Percentiles rank a stretch among this genome's conserved stretches.
These are phyloP conservation scores for Phymastichus coffea DNA, from an alignment of 1,140 invertebrate species.

Conservation along the genomic window DNA sequence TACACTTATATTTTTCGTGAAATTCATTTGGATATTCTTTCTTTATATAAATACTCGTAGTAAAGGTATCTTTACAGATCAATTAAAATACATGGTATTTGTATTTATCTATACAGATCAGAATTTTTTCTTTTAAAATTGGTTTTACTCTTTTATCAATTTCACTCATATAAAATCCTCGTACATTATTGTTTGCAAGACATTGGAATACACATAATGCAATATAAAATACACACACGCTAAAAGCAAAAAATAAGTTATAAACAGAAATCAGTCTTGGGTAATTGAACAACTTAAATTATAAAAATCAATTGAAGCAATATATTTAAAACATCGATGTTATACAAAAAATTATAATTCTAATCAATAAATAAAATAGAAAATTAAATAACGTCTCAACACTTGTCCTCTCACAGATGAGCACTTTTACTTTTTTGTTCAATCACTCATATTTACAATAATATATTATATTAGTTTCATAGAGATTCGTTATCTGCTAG, in stretches of 20 bases:
- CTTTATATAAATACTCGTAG: background rate
- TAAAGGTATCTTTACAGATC: background rate
- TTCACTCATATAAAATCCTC: no score
- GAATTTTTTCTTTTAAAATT: no score
- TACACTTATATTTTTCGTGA: background rate
- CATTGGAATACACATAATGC: no score
- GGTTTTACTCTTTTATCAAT: no score
- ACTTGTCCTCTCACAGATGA: constrained; percentile 5
- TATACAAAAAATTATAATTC: background rate
- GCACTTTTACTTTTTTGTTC: constrained; percentile 21
- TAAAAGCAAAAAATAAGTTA: constrained; percentile 17
- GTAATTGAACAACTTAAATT: background rate
- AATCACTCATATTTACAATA: constrained; percentile 19
- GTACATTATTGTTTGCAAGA: no score
- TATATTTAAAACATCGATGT: background rate
- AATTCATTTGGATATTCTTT: background rate
- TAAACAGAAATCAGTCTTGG: constrained; percentile 24
- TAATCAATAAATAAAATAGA: background rate
- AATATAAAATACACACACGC: background rate
- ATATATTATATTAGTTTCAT: constrained; percentile 20
- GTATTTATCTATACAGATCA: no score
- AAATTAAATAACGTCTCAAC: constrained; percentile 4
- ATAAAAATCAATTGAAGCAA: background rate
- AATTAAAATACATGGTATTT: background rate
- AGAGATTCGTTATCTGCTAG: constrained; percentile 24